phyloP scores from a whole-genome alignment of 2,888 invertebrate species.

The Epicampocera succincta region DNA sequence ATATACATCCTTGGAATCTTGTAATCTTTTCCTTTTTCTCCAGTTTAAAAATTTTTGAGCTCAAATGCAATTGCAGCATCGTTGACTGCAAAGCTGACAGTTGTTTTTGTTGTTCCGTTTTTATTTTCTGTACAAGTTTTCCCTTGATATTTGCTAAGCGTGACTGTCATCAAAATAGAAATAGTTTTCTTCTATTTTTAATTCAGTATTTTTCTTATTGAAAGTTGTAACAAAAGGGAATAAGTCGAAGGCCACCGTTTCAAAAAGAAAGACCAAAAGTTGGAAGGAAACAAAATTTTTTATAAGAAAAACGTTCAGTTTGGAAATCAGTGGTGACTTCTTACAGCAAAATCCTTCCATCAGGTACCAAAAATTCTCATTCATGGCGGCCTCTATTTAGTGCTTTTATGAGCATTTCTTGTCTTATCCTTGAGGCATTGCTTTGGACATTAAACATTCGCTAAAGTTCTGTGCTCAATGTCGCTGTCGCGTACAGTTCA shows the following conservation, averaged over 20 bases:
- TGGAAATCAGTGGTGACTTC: too few species aligned
- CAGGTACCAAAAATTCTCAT: too few species aligned
- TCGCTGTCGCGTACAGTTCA: too few species aligned
- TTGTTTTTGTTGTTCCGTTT: conserved; percentile 32
- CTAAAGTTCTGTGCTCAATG: neutral
- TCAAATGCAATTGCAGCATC: conserved; percentile 52
- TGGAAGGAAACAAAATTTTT: too few species aligned
- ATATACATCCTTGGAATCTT: conserved; percentile 16
- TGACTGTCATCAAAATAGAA: conserved; percentile 69
- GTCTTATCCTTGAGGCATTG: conserved; percentile 25
- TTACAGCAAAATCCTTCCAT: too few species aligned
- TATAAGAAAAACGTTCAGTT: too few species aligned
- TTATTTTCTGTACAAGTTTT: conserved; percentile 32
- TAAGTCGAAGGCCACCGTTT: too few species aligned
- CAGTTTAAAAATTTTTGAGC: conserved; percentile 31
- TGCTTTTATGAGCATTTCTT: neutral
- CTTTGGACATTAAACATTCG: conserved; percentile 62
- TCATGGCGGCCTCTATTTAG: too few species aligned
- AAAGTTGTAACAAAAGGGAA: neutral
- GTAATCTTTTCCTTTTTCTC: neutral
- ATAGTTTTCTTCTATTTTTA: conserved; percentile 1
- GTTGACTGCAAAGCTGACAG: conserved; percentile 64
- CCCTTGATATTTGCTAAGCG: conserved; percentile 67
- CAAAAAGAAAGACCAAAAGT: neutral
- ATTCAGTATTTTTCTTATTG: neutral